Conservation (phyloP, 2,888 invertebrate species). For the Scaeva pyrastri region DNA sequence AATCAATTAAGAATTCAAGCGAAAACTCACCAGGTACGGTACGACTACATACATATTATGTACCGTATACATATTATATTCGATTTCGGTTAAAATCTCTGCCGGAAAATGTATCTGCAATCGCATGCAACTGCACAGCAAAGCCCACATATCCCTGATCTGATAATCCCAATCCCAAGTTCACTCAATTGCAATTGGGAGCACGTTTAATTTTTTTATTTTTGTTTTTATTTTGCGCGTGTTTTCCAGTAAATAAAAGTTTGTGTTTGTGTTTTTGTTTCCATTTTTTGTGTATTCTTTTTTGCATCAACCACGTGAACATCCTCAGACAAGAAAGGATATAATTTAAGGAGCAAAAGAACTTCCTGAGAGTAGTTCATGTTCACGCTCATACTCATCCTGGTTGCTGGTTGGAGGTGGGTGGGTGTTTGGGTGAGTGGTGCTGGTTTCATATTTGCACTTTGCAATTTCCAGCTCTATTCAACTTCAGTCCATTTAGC, state of each 20-base stretch:
- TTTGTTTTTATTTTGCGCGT: slow-evolving; percentile 27
- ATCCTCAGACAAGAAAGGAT: slow-evolving; percentile 14
- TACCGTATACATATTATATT: too few species aligned
- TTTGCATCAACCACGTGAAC: slow-evolving; percentile 37
- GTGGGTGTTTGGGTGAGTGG: slow-evolving; percentile 1
- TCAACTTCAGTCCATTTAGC: slow-evolving; percentile 69
- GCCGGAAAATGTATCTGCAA: neutral
- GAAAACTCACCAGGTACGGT: neutral
- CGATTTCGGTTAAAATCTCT: slow-evolving; percentile 27
- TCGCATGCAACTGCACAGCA: neutral
- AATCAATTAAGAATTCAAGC: slow-evolving; percentile 13
- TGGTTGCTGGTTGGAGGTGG: too few species aligned
- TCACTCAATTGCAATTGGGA: slow-evolving; percentile 45
- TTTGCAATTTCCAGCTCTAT: slow-evolving; percentile 55
- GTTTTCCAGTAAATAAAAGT: slow-evolving; percentile 60
- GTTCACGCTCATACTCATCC: neutral
- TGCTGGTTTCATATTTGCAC: slow-evolving; percentile 40
- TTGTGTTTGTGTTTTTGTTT: neutral
- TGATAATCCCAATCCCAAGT: slow-evolving; percentile 34
- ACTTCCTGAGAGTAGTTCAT: slow-evolving; percentile 45
- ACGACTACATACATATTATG: too few species aligned
- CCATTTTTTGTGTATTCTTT: slow-evolving; percentile 6
- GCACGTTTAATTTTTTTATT: slow-evolving; percentile 42
- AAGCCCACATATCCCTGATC: slow-evolving; percentile 5
- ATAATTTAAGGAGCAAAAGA: slow-evolving; percentile 30